phyloP scores from a whole-genome alignment of 2,797 vertebrate species.

The Sandelia bainsii region DNA sequence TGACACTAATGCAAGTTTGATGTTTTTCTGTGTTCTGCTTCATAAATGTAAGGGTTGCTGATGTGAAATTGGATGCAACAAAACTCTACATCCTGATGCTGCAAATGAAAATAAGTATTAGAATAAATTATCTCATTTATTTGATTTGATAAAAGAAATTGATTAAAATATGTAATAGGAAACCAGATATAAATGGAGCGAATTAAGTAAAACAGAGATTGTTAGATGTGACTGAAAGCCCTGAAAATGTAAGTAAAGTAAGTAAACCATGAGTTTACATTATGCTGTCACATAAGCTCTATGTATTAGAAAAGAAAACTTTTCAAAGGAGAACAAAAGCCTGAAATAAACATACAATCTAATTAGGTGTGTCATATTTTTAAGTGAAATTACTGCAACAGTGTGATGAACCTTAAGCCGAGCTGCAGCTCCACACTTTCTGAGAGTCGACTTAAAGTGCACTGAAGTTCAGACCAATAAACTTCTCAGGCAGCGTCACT shows the following conservation, averaged over 20 bases:
- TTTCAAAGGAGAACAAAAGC: too few relatives aligned
- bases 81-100: background rate
- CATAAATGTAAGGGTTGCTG: background rate
- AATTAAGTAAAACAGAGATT: background rate
- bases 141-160: background rate
- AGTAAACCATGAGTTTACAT: background rate
- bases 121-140: background rate
- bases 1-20: background rate
- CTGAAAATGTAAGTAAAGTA: background rate
- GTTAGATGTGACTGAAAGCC: background rate
- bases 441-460: conserved; percentile 23
- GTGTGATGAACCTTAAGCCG: background rate
- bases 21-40: background rate
- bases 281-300: background rate
- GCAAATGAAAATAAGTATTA: background rate
- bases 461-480: conserved; percentile 46
- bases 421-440: conserved; percentile 9
- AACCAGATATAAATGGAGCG: background rate
- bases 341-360: too few relatives aligned
- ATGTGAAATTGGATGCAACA: background rate
- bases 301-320: too few relatives aligned
- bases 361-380: too few relatives aligned
- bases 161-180: background rate
- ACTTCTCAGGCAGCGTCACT: conserved; percentile 58
- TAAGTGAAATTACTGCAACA: too few relatives aligned